Evolutionary conservation across 2,888 invertebrate species (phyloP).

Genomic region (Invenusta paracnida): DNA sequence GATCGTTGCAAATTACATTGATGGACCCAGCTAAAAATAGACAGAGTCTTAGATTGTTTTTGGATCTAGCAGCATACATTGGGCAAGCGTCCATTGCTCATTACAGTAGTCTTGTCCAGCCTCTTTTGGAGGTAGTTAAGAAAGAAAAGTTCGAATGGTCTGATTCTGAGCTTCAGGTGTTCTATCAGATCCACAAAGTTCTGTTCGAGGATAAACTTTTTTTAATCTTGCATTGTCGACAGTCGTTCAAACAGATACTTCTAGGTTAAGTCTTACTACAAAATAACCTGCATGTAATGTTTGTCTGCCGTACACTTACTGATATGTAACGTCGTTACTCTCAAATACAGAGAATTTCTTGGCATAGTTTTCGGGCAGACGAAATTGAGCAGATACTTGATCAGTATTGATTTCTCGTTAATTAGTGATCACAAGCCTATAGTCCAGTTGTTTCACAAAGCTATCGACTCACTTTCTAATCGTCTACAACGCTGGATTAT

Average conservation of each 20-base stretch:
- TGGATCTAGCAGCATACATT: not conserved
- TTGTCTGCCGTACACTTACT: not conserved
- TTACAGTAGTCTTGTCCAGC: too few species aligned
- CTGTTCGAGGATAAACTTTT: not conserved
- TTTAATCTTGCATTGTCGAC: not conserved
- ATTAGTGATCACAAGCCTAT: not conserved
- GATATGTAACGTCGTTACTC: not conserved
- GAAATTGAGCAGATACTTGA: not conserved
- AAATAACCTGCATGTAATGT: not conserved
- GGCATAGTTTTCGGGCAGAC: not conserved
- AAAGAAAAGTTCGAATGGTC: not conserved
- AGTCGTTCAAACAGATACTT: not conserved
- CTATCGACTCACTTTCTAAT: not conserved
- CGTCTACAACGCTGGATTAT: conserved; percentile 4
- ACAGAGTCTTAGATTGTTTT: not conserved
- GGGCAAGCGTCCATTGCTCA: too few species aligned
- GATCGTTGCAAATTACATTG: not conserved
- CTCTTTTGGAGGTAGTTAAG: not conserved
- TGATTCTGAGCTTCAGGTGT: not conserved
- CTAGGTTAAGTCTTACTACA: not conserved
- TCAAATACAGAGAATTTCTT: not conserved
- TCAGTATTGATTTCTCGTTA: not conserved
- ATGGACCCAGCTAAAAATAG: not conserved
- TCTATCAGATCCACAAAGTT: not conserved
- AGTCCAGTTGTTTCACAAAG: not conserved